Conservation (phyloP, 2,888 invertebrate species). For the Chironomus riparius region DNA sequence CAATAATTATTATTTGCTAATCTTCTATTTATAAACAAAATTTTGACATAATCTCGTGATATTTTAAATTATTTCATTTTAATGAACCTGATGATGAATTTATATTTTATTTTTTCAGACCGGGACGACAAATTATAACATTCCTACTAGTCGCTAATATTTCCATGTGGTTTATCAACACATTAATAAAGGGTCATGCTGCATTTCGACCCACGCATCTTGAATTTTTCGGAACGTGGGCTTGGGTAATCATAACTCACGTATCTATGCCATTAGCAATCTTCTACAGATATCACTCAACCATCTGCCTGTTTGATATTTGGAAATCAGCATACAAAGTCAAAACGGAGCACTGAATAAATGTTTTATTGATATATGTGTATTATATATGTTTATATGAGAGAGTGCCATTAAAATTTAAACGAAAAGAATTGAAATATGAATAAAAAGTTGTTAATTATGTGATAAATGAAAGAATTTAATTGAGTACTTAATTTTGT, state of each 20-base stretch:
- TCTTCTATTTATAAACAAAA: background rate
- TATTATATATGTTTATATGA: background rate
- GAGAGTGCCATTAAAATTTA: constrained; percentile 4
- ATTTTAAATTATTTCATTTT: background rate
- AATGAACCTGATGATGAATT: background rate
- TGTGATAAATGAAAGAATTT: too few relatives aligned
- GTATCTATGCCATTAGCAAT: constrained; percentile 62
- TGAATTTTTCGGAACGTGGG: constrained; percentile 76
- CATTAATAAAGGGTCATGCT: constrained; percentile 27
- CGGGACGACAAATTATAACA: constrained; percentile 20
- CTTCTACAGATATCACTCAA: constrained; percentile 66
- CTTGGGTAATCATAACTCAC: constrained; percentile 85
- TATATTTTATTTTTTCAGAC: background rate
- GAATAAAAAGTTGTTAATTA: background rate
- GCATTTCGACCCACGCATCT: constrained; percentile 18
- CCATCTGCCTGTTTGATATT: constrained; percentile 84
- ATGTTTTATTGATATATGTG: background rate
- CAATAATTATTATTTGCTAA: too few relatives aligned
- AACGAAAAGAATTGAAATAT: background rate
- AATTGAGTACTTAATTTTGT: too few relatives aligned
- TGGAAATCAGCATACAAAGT: constrained; percentile 82
- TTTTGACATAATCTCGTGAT: background rate
- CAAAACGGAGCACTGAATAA: constrained; percentile 9
- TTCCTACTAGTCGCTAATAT: constrained; percentile 23
- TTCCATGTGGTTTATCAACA: constrained; percentile 25